phyloP scores from a whole-genome alignment of 2,113 vertebrate species.

The Burhinus bistriatus region DNA sequence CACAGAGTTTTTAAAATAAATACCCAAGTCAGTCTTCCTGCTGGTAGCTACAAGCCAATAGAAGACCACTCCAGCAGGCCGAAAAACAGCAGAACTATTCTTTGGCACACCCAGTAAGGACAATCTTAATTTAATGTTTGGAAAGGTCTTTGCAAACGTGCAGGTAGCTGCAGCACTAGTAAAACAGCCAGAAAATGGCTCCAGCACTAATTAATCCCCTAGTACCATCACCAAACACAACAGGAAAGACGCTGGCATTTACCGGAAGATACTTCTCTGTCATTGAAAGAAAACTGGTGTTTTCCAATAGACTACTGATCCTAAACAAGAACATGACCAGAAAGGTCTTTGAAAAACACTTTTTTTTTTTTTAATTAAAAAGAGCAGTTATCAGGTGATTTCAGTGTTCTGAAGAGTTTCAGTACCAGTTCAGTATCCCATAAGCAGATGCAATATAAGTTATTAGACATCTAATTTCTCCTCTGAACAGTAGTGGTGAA shows the following conservation, averaged over 20 bases:
- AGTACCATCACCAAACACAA: not conserved
- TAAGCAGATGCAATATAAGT: not conserved
- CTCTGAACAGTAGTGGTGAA: not conserved
- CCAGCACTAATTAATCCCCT: not conserved
- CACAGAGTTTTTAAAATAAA: not conserved
- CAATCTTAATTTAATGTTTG: not conserved
- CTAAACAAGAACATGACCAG: not conserved
- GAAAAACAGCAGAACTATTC: not conserved
- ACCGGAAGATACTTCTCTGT: not conserved
- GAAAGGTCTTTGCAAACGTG: not conserved
- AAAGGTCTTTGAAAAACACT: not conserved
- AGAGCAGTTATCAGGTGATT: not conserved
- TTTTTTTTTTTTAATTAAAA: not conserved
- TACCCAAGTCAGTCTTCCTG: not conserved
- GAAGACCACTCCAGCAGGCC: not conserved
- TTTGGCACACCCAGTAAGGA: not conserved
- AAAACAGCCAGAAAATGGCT: not conserved
- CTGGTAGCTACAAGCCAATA: not conserved
- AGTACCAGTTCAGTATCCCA: not conserved
- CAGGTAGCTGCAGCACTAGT: not conserved
- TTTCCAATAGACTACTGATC: not conserved
- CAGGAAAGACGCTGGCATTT: not conserved
- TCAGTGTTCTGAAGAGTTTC: not conserved
- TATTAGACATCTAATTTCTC: not conserved
- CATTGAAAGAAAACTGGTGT: not conserved